phyloP scores from a whole-genome alignment of 2,113 vertebrate species.

The Edolisoma coerulescens region DNA sequence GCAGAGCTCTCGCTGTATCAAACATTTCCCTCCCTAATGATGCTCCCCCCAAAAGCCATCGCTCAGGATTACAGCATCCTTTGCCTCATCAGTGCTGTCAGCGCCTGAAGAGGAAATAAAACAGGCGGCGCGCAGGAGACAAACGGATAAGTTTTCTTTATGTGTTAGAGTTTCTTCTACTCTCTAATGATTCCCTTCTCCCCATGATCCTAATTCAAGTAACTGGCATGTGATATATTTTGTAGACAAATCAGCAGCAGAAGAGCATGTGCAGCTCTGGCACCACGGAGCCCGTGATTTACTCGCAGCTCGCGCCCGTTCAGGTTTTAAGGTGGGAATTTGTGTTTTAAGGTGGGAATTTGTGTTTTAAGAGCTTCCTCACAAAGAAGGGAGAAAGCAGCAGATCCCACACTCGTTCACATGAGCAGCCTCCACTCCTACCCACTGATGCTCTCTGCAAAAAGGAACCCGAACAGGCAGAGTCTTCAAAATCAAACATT shows the following conservation, averaged over 20 bases:
- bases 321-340: conserved; percentile 13
- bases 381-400: neutral
- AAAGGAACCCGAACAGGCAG: neutral
- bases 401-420: neutral
- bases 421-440: neutral
- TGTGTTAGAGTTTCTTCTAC: conserved; percentile 1
- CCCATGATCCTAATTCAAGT: conserved; percentile 59
- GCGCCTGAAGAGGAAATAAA: neutral
- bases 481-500: neutral
- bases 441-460: neutral
- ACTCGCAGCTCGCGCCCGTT: neutral
- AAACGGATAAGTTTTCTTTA: conserved; percentile 54
- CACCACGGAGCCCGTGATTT: neutral
- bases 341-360: neutral
- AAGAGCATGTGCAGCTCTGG: conserved; percentile 20
- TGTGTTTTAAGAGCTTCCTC: neutral
- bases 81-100: neutral
- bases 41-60: neutral
- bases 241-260: conserved; percentile 48
- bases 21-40: neutral
- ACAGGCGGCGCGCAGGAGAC: neutral
- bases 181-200: conserved; percentile 63
- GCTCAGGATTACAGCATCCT: neutral
- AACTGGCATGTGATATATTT: conserved; percentile 52
- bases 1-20: neutral